Conservation (phyloP, 2,113 vertebrate genomes). For the Heptranchias perlo region DNA sequence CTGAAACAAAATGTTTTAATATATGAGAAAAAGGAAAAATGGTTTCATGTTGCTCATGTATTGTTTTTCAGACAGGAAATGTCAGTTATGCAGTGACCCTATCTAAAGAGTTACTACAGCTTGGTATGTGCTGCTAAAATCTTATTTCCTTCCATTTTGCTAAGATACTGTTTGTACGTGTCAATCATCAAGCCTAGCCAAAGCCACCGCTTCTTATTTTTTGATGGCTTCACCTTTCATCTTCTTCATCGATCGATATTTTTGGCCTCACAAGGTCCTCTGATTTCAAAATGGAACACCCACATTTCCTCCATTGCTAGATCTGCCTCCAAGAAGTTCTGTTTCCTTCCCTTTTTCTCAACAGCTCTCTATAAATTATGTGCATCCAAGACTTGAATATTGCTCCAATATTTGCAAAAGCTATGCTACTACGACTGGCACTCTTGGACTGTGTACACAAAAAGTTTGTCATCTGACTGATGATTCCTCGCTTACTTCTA, state of each 20-base stretch:
- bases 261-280: background rate
- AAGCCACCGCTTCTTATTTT: background rate
- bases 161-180: background rate
- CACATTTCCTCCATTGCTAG: background rate
- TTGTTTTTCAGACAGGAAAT: constrained; percentile 75
- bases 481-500: background rate
- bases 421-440: background rate
- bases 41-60: background rate
- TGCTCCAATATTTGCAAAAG: background rate
- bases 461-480: background rate
- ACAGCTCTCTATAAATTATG: background rate
- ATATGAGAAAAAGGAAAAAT: background rate
- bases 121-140: constrained; percentile 60
- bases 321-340: background rate
- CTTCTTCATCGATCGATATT: background rate
- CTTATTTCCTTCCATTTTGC: too few relatives aligned
- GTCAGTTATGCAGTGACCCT: constrained; percentile 74
- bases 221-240: background rate
- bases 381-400: background rate
- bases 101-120: constrained; percentile 77
- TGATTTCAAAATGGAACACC: background rate
- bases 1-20: background rate
- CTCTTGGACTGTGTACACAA: background rate
- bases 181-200: background rate
- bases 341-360: background rate